phyloP scores from a whole-genome alignment of 1,140 invertebrate species.

The Trachymyrmex septentrionalis region DNA sequence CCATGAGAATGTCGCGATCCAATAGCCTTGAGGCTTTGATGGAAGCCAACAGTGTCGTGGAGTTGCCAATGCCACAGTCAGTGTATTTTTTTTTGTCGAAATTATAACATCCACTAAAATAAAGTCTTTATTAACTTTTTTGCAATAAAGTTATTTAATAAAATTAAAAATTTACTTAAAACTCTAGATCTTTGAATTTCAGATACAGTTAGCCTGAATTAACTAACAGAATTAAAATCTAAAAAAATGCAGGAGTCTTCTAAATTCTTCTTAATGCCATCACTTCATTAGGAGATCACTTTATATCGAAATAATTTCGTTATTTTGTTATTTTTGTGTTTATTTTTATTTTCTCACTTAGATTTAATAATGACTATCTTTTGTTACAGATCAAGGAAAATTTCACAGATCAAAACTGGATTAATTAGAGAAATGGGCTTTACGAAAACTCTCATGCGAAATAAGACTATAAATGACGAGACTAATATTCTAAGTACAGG shows the following conservation, averaged over 20 bases:
- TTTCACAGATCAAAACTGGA: conserved; percentile 58
- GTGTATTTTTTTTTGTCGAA: conserved; percentile 69
- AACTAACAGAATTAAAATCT: too few species aligned
- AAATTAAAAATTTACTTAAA: not conserved
- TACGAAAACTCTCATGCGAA: conserved; percentile 79
- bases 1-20: conserved; percentile 68
- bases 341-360: not conserved
- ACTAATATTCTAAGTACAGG: conserved; percentile 61
- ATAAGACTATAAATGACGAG: conserved; percentile 67
- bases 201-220: not conserved
- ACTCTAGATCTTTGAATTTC: not conserved
- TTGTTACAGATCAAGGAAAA: conserved; percentile 78
- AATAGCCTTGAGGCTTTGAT: conserved; percentile 82
- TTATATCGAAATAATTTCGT: not conserved
- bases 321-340: not conserved
- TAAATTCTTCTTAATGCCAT: conserved; percentile 8
- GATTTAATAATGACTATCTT: not conserved
- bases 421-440: conserved; percentile 78
- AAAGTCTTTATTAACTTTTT: conserved; percentile 10
- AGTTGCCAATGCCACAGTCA: conserved; percentile 89
- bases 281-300: not conserved
- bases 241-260: not conserved
- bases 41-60: conserved; percentile 86
- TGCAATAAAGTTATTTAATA: not conserved
- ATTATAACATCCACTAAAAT: not conserved